Conservation (phyloP, 2,888 invertebrate genomes). For the Polymixis lichenea region DNA sequence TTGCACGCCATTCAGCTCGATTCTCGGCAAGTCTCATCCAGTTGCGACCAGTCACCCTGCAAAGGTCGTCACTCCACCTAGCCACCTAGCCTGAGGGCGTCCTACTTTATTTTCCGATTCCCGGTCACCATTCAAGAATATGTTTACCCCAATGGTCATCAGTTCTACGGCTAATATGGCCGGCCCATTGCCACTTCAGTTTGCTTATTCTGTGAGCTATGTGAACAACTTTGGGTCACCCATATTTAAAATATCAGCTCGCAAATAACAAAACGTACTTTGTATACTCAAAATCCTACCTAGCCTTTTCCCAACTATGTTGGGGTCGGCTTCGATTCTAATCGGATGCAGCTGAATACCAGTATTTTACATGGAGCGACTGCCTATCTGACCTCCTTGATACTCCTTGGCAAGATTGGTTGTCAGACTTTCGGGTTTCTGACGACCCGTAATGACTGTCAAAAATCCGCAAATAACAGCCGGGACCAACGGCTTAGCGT, state of each 20-base stretch:
- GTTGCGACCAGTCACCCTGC: not conserved
- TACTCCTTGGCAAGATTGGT: no score
- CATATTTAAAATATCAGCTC: not conserved
- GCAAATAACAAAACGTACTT: not conserved
- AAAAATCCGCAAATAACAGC: no score
- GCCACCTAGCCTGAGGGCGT: not conserved
- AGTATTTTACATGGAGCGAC: no score
- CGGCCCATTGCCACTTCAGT: not conserved
- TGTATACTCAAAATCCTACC: no score
- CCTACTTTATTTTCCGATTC: not conserved
- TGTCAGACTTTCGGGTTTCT: no score
- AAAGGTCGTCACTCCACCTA: not conserved
- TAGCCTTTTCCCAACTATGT: no score
- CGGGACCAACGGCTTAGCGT: no score
- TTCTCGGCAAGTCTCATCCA: not conserved
- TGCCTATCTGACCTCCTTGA: no score
- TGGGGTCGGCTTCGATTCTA: no score
- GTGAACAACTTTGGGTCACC: not conserved
- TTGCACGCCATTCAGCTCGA: not conserved
- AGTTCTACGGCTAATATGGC: not conserved
- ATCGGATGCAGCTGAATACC: no score
- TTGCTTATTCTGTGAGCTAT: not conserved
- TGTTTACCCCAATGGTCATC: not conserved
- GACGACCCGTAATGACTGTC: no score
- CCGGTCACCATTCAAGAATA: not conserved